Evolutionary conservation across 2,797 vertebrate species (phyloP).

Genomic region (Enteromius treurensis): DNA sequence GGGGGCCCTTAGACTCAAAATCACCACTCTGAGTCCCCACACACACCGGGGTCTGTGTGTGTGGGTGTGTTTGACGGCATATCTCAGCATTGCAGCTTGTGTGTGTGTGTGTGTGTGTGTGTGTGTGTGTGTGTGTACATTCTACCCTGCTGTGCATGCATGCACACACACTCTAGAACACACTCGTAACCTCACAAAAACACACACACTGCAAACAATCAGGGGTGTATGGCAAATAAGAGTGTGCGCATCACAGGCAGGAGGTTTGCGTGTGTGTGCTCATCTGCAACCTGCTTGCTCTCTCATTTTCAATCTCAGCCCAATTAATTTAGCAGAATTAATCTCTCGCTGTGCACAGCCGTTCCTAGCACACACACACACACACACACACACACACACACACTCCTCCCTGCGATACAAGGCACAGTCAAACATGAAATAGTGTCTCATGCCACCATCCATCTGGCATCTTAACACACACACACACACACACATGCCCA

Average conservation of each 20-base stretch:
- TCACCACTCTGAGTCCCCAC: constrained; percentile 53
- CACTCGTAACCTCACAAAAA: constrained; percentile 38
- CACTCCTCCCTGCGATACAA: constrained; percentile 67
- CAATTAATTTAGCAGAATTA: constrained; percentile 82
- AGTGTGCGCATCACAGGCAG: constrained; percentile 49
- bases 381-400: constrained; percentile 27
- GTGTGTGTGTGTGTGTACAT: constrained; percentile 37
- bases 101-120: constrained; percentile 42
- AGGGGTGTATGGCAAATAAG: constrained; percentile 58
- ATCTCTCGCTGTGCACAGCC: constrained; percentile 74
- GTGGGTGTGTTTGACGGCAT: constrained; percentile 53
- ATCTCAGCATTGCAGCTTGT: constrained; percentile 56
- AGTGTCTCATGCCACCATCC: constrained; percentile 76
- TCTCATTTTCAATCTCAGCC: constrained; percentile 79
- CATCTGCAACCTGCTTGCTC: constrained; percentile 73
- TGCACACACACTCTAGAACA: constrained; percentile 24
- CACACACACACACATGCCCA: constrained; percentile 39
- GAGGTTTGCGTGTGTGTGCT: constrained; percentile 59
- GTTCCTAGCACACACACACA: constrained; percentile 58
- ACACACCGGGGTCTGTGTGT: constrained; percentile 35
- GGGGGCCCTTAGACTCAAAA: constrained; percentile 52
- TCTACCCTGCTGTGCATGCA: constrained; percentile 45
- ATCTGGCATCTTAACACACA: constrained; percentile 73
- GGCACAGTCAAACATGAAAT: constrained; percentile 81
- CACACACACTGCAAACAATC: constrained; percentile 60